Conservation (phyloP, 2,888 invertebrate genomes). For the Choreutis nemorana region DNA sequence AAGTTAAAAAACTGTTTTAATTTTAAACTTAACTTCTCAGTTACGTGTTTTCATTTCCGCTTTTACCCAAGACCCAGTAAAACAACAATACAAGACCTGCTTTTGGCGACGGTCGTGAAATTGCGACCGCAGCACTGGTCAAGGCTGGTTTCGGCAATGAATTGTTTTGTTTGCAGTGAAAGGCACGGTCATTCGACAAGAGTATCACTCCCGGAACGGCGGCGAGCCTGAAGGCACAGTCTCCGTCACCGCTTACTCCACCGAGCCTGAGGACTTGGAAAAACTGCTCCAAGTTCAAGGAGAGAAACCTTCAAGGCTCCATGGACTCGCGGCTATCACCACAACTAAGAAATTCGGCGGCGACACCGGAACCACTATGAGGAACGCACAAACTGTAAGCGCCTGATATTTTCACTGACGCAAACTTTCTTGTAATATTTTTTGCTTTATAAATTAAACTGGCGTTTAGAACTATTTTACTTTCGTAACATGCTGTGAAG, state of each 20-base stretch:
- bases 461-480: too few relatives aligned
- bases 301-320: slow-evolving; percentile 40
- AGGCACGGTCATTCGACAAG: slow-evolving; percentile 74
- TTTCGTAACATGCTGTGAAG: too few relatives aligned
- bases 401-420: not conserved
- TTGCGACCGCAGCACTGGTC: slow-evolving; percentile 11
- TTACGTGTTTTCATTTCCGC: too few relatives aligned
- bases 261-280: slow-evolving; percentile 66
- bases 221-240: slow-evolving; percentile 73
- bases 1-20: too few relatives aligned
- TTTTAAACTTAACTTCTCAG: too few relatives aligned
- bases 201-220: slow-evolving; percentile 75
- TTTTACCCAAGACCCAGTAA: too few relatives aligned
- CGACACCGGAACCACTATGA: slow-evolving; percentile 39
- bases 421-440: too few relatives aligned
- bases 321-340: slow-evolving; percentile 55
- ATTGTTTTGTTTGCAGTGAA: slow-evolving; percentile 60
- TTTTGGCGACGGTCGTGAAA: not conserved
- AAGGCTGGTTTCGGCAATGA: slow-evolving; percentile 9
- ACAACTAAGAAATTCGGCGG: slow-evolving; percentile 56
- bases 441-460: too few relatives aligned
- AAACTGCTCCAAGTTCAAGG: slow-evolving; percentile 40
- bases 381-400: slow-evolving; percentile 42
- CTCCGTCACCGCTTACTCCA: slow-evolving; percentile 75
- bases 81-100: too few relatives aligned